phyloP scores from a whole-genome alignment of 2,888 invertebrate species.

The Pachycephus smyrnensis region DNA sequence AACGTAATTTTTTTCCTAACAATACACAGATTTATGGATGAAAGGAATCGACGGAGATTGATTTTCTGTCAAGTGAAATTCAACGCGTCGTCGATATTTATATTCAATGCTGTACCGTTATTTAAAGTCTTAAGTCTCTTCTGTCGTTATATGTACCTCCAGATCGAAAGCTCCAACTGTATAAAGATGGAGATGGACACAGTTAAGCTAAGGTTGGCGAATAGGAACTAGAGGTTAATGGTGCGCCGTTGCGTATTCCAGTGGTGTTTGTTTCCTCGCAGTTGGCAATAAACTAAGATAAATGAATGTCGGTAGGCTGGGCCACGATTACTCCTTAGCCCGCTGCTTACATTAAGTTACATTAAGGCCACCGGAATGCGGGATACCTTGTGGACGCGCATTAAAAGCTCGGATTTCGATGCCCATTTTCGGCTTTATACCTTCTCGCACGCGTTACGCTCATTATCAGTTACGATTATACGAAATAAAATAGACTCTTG shows the following conservation, averaged over 20 bases:
- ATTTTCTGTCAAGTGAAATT: neutral
- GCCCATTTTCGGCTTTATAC: neutral
- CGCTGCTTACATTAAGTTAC: constrained; percentile 61
- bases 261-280: constrained; percentile 61
- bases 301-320: constrained; percentile 59
- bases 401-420: constrained; percentile 40
- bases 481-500: neutral
- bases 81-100: neutral
- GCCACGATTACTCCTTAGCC: constrained; percentile 59
- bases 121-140: neutral
- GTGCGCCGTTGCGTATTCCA: constrained; percentile 62
- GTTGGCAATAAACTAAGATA: constrained; percentile 64
- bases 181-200: constrained; percentile 41
- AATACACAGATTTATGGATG: no score
- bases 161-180: neutral
- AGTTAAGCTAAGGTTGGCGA: constrained; percentile 51
- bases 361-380: constrained; percentile 35
- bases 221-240: constrained; percentile 58
- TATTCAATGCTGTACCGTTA: neutral
- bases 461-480: neutral
- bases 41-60: neutral
- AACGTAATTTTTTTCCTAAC: neutral
- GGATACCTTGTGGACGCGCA: constrained; percentile 20
- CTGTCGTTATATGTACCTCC: neutral
- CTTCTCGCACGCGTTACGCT: neutral